Percentiles rank a stretch among this genome's conserved stretches.
These are phyloP conservation scores for Epinotia bilunana DNA, from an alignment of 2,888 invertebrate species.

Conservation along the genomic window DNA sequence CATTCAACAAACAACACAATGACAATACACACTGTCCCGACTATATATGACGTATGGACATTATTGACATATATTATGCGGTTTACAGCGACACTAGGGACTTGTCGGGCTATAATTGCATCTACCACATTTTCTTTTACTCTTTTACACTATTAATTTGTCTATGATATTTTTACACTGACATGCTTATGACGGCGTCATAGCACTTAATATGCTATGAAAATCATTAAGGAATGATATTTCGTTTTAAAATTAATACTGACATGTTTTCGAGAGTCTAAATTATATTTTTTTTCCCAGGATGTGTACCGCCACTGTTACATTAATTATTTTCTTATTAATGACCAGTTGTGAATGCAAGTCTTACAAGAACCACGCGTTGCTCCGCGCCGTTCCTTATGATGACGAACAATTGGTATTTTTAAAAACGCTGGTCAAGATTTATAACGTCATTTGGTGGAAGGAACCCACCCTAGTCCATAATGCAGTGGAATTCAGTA, in stretches of 20 bases:
- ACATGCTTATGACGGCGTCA: neutral
- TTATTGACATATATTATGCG: too few species aligned
- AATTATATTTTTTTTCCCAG: neutral
- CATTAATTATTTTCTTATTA: neutral
- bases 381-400: conserved; percentile 65
- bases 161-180: too few species aligned
- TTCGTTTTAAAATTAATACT: neutral
- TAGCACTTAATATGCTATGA: neutral
- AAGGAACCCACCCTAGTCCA: conserved; percentile 57
- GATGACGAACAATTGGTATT: conserved; percentile 59
- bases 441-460: conserved; percentile 65
- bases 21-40: too few species aligned
- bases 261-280: neutral
- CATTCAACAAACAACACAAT: too few species aligned
- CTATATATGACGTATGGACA: too few species aligned
- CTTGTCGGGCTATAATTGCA: too few species aligned
- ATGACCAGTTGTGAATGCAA: conserved; percentile 34
- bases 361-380: conserved; percentile 63
- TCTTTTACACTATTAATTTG: too few species aligned
- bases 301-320: neutral
- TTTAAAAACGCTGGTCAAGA: conserved; percentile 54
- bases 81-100: too few species aligned
- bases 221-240: neutral
- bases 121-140: too few species aligned
- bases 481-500: conserved; percentile 65